These are phyloP conservation scores for Dasyornis broadbenti DNA, from an alignment of 2,113 vertebrate genomes.

Conservation along the genomic window DNA sequence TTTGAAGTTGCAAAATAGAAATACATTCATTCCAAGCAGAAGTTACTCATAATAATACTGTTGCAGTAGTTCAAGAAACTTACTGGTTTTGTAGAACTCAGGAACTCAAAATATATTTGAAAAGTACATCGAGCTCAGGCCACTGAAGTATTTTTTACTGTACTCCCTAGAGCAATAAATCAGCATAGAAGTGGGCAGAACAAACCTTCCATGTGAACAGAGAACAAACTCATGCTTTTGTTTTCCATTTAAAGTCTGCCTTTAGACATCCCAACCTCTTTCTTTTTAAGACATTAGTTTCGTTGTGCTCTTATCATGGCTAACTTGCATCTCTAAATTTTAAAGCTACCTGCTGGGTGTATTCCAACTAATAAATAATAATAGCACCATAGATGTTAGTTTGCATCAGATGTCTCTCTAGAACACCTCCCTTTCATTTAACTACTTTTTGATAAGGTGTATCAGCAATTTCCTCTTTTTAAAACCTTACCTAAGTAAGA, in stretches of 20 bases:
- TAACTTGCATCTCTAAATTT: not conserved
- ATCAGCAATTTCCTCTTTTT: not conserved
- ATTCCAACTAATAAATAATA: not conserved
- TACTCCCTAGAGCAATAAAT: not conserved
- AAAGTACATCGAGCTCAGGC: not conserved
- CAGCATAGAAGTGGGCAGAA: not conserved
- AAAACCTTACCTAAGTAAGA: not conserved
- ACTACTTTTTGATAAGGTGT: not conserved
- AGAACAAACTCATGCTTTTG: not conserved
- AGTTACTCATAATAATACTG: not conserved
- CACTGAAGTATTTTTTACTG: not conserved
- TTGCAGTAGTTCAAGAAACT: not conserved
- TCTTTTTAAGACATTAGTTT: not conserved
- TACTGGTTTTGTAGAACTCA: not conserved
- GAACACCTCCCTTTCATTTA: not conserved
- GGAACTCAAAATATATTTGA: not conserved
- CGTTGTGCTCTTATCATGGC: not conserved
- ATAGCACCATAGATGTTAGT: not conserved
- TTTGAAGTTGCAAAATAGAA: not conserved
- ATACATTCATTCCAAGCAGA: not conserved
- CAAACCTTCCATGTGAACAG: not conserved
- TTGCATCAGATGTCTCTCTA: not conserved
- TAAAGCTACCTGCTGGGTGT: not conserved
- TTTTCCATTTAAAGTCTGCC: not conserved
- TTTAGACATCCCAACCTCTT: not conserved